Evolutionary conservation across 2,113 vertebrate genomes (phyloP).

Genomic region (Microcebus griseorufus): DNA sequence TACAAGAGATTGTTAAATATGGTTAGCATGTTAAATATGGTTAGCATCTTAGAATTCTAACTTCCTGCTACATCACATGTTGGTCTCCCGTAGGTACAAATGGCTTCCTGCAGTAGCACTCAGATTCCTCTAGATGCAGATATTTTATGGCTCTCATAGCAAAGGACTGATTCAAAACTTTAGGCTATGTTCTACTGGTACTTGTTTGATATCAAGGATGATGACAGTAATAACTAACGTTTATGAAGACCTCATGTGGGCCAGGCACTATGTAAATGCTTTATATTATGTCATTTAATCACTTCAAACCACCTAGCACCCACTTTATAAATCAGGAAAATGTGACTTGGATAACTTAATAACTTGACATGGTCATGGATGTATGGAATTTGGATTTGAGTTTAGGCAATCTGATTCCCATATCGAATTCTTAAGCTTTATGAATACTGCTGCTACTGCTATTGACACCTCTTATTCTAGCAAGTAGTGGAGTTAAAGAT

Average conservation of each 20-base stretch:
- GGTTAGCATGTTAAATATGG: conserved; percentile 38
- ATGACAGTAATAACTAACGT: background rate
- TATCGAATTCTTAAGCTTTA: background rate
- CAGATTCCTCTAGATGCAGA: background rate
- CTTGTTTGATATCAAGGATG: background rate
- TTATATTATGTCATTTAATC: background rate
- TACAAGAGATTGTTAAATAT: conserved; percentile 46
- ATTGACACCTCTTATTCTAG: background rate
- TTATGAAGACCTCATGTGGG: background rate
- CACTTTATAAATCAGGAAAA: background rate
- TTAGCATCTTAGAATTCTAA: background rate
- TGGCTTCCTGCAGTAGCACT: background rate
- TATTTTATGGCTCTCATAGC: background rate
- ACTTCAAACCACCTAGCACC: background rate
- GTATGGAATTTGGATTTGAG: background rate
- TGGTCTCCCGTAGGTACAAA: background rate
- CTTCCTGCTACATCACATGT: background rate
- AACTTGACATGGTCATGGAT: background rate
- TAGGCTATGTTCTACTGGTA: background rate
- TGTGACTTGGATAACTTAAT: background rate
- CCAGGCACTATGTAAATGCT: background rate
- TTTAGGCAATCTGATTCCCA: background rate
- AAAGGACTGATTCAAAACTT: background rate
- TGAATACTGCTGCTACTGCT: background rate
- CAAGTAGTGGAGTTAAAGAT: background rate